Conservation (phyloP, 2,113 vertebrate genomes). For the Hippopotamus amphibius region DNA sequence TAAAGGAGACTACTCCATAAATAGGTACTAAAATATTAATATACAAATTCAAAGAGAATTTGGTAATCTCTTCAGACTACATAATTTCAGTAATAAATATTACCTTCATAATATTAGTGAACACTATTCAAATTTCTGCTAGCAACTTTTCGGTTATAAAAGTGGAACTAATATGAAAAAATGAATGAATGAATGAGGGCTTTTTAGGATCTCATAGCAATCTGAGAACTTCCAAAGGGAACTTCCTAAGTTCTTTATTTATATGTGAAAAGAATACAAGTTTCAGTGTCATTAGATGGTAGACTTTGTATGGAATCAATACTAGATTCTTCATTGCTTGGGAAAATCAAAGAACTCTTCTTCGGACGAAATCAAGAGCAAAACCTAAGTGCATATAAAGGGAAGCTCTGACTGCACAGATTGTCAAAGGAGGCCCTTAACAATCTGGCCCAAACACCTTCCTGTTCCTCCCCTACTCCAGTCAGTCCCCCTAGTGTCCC, state of each 20-base stretch:
- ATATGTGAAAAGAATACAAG: background rate
- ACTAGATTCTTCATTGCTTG: background rate
- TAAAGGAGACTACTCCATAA: background rate
- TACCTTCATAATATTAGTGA: background rate
- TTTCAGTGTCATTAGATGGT: background rate
- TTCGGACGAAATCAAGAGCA: background rate
- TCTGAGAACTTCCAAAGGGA: background rate
- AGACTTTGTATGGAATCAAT: background rate
- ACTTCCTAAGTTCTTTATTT: background rate
- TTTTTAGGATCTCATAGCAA: background rate
- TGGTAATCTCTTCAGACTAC: background rate
- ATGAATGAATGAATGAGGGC: background rate
- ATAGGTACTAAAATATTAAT: background rate
- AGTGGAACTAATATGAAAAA: background rate
- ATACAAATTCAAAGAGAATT: slow-evolving; percentile 48
- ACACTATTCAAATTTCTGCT: background rate
- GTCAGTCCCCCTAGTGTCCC: background rate
- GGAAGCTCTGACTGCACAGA: background rate
- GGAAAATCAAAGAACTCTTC: background rate
- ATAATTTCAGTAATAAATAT: slow-evolving; percentile 6
- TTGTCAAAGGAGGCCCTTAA: background rate
- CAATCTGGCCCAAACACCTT: background rate
- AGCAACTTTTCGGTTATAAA: background rate
- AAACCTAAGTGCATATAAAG: background rate
- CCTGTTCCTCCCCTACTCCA: background rate